A percentile compares a stretch with the other conserved stretches of the same genome.
Evolutionary conservation across 2,888 invertebrate species (phyloP).

Genomic region (Dicycla oo): DNA sequence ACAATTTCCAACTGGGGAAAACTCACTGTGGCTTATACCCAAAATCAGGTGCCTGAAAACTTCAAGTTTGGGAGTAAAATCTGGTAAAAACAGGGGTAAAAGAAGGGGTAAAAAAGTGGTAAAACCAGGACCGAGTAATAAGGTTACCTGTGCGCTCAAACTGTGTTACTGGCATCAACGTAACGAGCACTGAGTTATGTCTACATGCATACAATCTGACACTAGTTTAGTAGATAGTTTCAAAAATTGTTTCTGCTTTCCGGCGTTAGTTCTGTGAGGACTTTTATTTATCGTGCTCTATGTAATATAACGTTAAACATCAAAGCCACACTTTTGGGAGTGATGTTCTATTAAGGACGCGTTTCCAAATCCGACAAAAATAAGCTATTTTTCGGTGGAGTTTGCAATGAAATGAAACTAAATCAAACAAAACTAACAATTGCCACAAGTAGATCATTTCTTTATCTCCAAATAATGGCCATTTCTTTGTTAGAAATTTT

Average conservation of each 20-base stretch:
- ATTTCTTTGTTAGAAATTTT: too few species aligned
- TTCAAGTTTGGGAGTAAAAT: conserved; percentile 19
- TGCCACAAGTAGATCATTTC: too few species aligned
- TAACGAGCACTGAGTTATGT: conserved; percentile 49
- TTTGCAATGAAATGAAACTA: too few species aligned
- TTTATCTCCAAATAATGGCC: too few species aligned
- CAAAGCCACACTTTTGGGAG: too few species aligned
- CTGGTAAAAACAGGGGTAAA: conserved; percentile 32
- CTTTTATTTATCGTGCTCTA: conserved; percentile 5
- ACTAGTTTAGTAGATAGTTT: conserved; percentile 31
- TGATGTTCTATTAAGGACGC: too few species aligned
- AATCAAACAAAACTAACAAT: too few species aligned
- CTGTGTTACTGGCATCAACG: conserved; percentile 45
- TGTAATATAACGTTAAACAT: background rate
- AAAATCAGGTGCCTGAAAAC: conserved; percentile 22
- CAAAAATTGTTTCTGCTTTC: conserved; percentile 15
- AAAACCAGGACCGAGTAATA: conserved; percentile 39
- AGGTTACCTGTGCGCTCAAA: conserved; percentile 38
- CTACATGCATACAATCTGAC: conserved; percentile 25
- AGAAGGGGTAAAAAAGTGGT: conserved; percentile 31
- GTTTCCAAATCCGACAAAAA: too few species aligned
- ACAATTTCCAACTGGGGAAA: background rate
- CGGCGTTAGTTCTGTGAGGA: conserved; percentile 2
- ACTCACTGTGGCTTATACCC: background rate
- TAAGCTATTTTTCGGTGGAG: too few species aligned